Evolutionary conservation across 2,797 vertebrate genomes (phyloP).

Genomic region (Xiphophorus birchmanni): DNA sequence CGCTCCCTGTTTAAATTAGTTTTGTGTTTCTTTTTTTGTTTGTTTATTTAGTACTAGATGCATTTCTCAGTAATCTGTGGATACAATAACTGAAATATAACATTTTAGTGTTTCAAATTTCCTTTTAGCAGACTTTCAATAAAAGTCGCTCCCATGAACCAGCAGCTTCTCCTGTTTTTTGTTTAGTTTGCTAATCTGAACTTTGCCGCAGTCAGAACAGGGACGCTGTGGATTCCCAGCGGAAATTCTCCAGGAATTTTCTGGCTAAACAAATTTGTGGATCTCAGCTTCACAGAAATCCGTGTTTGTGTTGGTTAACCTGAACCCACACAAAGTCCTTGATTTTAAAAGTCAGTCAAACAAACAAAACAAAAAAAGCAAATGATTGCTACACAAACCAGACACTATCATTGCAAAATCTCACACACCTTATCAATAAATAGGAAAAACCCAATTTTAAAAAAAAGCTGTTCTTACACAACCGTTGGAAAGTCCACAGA

Average conservation of each 20-base stretch:
- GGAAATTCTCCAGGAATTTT: neutral
- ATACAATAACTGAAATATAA: neutral
- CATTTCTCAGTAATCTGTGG: neutral
- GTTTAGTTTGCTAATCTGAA: neutral
- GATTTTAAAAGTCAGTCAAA: neutral
- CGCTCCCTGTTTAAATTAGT: too few species aligned
- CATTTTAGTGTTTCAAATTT: neutral
- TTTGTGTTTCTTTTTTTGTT: neutral
- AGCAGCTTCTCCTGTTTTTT: neutral
- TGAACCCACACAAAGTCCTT: neutral
- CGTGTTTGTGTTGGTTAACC: neutral
- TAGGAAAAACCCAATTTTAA: rapidly evolving
- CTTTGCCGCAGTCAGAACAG: neutral
- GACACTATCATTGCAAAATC: neutral
- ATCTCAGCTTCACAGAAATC: neutral
- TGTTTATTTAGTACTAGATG: neutral
- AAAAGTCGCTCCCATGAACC: neutral
- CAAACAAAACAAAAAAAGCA: neutral
- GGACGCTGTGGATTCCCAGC: neutral
- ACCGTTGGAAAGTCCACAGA: neutral
- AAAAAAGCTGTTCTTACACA: neutral
- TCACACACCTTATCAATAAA: neutral
- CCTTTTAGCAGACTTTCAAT: neutral
- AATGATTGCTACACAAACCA: conserved; percentile 11
- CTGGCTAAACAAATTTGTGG: neutral